A percentile compares a stretch with the other conserved stretches of the same genome.
phyloP scores from a whole-genome alignment of 2,797 vertebrate species.

The Sebastes dallii region DNA sequence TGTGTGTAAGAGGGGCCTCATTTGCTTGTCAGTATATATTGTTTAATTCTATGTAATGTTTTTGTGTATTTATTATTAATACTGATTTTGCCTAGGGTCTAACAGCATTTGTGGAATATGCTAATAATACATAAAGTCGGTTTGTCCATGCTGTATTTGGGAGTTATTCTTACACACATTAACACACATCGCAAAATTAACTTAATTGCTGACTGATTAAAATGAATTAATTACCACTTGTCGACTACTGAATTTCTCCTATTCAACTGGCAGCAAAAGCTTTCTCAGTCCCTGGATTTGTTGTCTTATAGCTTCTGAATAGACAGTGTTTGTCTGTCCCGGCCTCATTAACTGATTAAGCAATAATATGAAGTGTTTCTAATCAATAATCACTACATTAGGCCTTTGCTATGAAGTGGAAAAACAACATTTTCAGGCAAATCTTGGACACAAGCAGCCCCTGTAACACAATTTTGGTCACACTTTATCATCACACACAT shows the following conservation, averaged over 20 bases:
- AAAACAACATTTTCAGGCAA: conserved; percentile 24
- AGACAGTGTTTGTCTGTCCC: conserved; percentile 6
- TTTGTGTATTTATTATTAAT: conserved; percentile 2
- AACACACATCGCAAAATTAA: conserved; percentile 24
- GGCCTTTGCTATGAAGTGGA: conserved; percentile 7
- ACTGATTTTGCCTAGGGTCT: background rate
- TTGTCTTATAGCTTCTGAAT: conserved; percentile 11
- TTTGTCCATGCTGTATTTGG: conserved; percentile 14
- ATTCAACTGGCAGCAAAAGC: conserved; percentile 14
- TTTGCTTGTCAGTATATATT: background rate
- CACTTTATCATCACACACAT: conserved; percentile 10
- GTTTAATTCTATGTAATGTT: background rate
- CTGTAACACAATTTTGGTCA: conserved; percentile 5
- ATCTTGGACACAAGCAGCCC: conserved; percentile 17
- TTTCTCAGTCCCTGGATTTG: conserved; percentile 21
- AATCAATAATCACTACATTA: conserved; percentile 46
- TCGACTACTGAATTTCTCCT: conserved; percentile 28
- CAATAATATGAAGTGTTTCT: conserved; percentile 30
- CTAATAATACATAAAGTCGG: conserved; percentile 2
- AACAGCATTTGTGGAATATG: background rate
- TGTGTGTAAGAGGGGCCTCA: background rate
- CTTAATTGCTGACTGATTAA: conserved; percentile 52
- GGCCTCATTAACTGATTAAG: conserved; percentile 45
- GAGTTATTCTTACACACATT: conserved; percentile 10
- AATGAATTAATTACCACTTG: conserved; percentile 48